Percentiles rank a stretch among this genome's conserved stretches.
Evolutionary conservation across 1,140 invertebrate species (phyloP).

Genomic region (Danaus melanippus): DNA sequence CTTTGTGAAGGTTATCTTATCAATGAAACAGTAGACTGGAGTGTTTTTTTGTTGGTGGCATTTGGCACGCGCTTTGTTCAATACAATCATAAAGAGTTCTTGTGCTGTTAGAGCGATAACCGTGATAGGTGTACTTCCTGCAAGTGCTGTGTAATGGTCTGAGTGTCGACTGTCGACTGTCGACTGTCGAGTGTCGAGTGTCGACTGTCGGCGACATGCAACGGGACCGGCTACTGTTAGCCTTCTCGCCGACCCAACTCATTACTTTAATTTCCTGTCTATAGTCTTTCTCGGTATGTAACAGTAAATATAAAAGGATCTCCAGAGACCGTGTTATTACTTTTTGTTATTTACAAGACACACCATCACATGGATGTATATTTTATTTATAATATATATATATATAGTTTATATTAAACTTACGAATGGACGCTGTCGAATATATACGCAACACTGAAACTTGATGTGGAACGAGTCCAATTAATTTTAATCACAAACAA

Average conservation of each 20-base stretch:
- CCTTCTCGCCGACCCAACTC: conserved; percentile 23
- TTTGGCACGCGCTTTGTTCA: conserved; percentile 45
- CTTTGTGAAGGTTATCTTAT: conserved; percentile 49
- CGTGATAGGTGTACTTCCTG: conserved; percentile 24
- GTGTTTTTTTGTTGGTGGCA: conserved; percentile 33
- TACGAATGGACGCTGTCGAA: not conserved
- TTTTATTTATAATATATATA: conserved; percentile 4
- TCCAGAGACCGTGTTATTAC: conserved; percentile 15
- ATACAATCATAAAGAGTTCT: conserved; percentile 20
- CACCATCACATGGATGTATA: not conserved
- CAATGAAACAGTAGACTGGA: conserved; percentile 33
- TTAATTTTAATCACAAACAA: conserved; percentile 29
- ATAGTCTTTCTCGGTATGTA: conserved; percentile 36
- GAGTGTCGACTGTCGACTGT: conserved; percentile 25
- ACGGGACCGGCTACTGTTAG: conserved; percentile 36
- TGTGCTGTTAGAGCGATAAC: conserved; percentile 24
- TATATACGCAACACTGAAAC: conserved; percentile 9
- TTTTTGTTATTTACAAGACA: conserved; percentile 6
- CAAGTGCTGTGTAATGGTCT: conserved; percentile 26
- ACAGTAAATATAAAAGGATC: conserved; percentile 28
- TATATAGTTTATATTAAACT: no score
- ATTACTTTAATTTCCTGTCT: conserved; percentile 49
- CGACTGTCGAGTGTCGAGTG: conserved; percentile 23
- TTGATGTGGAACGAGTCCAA: conserved; percentile 23
- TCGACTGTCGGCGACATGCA: conserved; percentile 22